Base-by-base conservation (phyloP, 2,888 invertebrate species). In the Drosophila robusta region DNA sequence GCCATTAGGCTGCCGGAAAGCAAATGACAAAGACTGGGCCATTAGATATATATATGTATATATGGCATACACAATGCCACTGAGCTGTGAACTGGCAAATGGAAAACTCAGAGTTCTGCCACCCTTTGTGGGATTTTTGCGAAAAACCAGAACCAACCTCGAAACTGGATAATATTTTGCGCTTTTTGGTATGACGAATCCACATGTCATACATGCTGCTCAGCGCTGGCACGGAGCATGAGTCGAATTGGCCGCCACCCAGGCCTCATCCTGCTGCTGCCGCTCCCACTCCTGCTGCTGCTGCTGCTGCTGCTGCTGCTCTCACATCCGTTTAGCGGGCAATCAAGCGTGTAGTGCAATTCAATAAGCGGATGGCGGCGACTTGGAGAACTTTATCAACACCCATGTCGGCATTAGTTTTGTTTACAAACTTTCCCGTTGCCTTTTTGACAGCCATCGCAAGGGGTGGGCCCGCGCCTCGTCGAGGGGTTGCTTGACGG, bases 391-490 rank as follows among this genome's bases (percentile, higher is more conserved):
- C 85, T 85, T 85, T 85, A 85, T 85, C 85, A 85, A 87, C 85
- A 85, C 85, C 85, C 85, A 85, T 85, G 85, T 85, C 85, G 87
- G 89, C 82, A 90, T 91, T 90, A 89, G 90, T 91, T 90, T 81
- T 90, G 90, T 90, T 90, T 90, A 87, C 90, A 90, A 90, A 90
- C 90, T 90, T 90, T 89, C 80, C 81, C 82, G 87, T 85, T 80
- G 85, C 87, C 87, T 78, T 85, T 87, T 87, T 82, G 87, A 87
- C 80, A 84, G 81, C 57, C 67, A 45, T 51, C 18, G 65, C 60
- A 47, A 46, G 7, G 42, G 34, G 22, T 7, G 54, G 54, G 54
- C 16, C 14, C 39, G 34, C 11, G 11, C 11, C 32, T 11, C 5
- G 11, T 12, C 4, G 34, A 66, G 75, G 74, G 85, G 72, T 84